Percentiles rank a stretch among this genome's conserved stretches.
Conservation (phyloP, 2,888 invertebrate species). For the Dioctria rufipes region DNA sequence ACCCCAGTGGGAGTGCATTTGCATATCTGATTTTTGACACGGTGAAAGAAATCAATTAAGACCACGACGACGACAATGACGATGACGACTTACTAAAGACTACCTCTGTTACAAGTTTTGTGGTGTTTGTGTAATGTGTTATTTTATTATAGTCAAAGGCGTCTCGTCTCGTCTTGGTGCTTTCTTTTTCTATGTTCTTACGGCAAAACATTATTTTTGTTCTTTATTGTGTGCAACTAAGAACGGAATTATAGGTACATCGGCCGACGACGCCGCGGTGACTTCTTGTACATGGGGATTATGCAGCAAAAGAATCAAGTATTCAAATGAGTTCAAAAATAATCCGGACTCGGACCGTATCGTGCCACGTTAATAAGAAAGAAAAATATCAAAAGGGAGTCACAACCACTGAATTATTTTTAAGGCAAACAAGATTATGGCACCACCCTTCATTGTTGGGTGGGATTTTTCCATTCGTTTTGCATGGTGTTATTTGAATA, state of each 20-base stretch:
- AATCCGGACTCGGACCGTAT: constrained; percentile 19
- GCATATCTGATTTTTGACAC: constrained; percentile 44
- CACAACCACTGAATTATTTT: constrained; percentile 20
- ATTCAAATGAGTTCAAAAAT: constrained; percentile 31
- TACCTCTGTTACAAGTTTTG: too few species aligned
- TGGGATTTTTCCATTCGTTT: neutral
- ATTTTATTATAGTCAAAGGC: too few species aligned
- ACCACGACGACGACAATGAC: neutral
- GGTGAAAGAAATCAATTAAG: constrained; percentile 44
- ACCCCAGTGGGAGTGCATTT: constrained; percentile 46
- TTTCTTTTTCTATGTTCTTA: neutral
- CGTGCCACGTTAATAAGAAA: constrained; percentile 46
- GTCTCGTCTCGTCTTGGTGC: neutral
- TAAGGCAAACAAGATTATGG: constrained; percentile 31
- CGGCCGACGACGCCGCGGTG: neutral
- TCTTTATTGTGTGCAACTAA: neutral
- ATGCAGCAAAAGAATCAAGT: constrained; percentile 38
- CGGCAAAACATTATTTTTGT: neutral
- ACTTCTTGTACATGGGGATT: constrained; percentile 8
- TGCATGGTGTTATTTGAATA: neutral
- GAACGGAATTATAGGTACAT: neutral
- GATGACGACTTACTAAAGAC: too few species aligned
- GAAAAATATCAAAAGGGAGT: constrained; percentile 43
- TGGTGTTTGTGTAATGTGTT: neutral
- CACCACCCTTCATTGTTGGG: neutral